phyloP scores from a whole-genome alignment of 2,797 vertebrate species.

The Pseudomugil tenellus region DNA sequence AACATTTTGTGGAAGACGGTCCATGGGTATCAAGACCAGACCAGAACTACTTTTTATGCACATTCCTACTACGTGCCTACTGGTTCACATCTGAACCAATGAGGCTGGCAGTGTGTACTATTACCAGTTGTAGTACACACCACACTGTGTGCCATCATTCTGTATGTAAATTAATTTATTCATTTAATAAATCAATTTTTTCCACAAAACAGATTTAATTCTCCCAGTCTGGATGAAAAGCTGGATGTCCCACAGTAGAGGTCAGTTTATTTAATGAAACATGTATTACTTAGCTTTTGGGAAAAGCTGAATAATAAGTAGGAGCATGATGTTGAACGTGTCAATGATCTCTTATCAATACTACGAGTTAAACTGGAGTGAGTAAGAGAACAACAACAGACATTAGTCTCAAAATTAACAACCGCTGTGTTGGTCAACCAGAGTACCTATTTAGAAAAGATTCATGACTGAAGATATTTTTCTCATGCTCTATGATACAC shows the following conservation, averaged over 20 bases:
- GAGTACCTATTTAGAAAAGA: not conserved
- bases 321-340: not conserved
- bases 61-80: not conserved
- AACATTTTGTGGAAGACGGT: slow-evolving; percentile 4
- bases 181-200: not conserved
- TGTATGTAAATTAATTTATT: not conserved
- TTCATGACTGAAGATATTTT: not conserved
- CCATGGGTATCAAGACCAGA: not conserved
- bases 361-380: not conserved
- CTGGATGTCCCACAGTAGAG: not conserved
- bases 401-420: not conserved
- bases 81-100: not conserved
- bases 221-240: not conserved
- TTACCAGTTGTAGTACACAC: not conserved
- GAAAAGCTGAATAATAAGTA: not conserved
- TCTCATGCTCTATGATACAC: not conserved
- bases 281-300: not conserved
- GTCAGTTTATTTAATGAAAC: not conserved
- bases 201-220: not conserved
- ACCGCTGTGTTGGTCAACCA: not conserved
- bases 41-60: not conserved
- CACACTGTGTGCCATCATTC: not conserved
- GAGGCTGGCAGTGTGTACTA: not conserved
- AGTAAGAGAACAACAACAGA: not conserved
- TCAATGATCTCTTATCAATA: not conserved